Evolutionary conservation across 1,140 invertebrate genomes (phyloP).

Genomic region (Delia radicum): DNA sequence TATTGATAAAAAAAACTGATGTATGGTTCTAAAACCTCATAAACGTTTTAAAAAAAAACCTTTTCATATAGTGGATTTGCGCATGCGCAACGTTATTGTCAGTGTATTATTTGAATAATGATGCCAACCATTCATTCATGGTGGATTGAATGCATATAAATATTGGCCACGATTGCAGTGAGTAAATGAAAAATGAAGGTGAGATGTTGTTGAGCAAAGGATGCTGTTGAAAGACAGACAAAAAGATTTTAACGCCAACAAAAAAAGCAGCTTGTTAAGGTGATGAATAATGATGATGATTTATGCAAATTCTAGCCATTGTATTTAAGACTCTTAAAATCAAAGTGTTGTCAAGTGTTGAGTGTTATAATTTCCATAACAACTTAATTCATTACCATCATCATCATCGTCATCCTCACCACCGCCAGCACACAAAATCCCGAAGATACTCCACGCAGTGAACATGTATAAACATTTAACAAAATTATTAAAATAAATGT

Average conservation of each 20-base stretch:
- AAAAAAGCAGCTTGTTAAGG: not conserved
- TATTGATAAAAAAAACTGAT: not conserved
- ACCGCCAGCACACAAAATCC: not conserved
- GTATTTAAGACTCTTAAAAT: slow-evolving; percentile 7
- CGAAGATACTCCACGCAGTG: not conserved
- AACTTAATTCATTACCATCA: slow-evolving; percentile 12
- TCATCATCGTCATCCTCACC: not conserved
- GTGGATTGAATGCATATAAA: not conserved
- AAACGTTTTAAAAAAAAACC: not conserved
- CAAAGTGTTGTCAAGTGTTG: slow-evolving; percentile 13
- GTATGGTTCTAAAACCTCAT: not conserved
- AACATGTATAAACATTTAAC: not conserved
- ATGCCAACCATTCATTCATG: not conserved
- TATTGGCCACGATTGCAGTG: not conserved
- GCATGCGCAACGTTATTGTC: not conserved
- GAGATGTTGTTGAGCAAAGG: not conserved
- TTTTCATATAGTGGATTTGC: not conserved
- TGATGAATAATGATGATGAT: slow-evolving; percentile 8
- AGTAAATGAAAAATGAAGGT: not conserved
- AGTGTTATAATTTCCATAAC: slow-evolving; percentile 22
- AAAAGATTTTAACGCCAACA: not conserved
- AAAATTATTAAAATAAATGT: too few relatives aligned
- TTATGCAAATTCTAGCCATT: slow-evolving; percentile 13
- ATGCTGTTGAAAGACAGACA: too few relatives aligned
- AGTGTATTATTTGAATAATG: not conserved